Conservation (phyloP, 2,888 invertebrate species). For the Erpobdella octoculata region DNA sequence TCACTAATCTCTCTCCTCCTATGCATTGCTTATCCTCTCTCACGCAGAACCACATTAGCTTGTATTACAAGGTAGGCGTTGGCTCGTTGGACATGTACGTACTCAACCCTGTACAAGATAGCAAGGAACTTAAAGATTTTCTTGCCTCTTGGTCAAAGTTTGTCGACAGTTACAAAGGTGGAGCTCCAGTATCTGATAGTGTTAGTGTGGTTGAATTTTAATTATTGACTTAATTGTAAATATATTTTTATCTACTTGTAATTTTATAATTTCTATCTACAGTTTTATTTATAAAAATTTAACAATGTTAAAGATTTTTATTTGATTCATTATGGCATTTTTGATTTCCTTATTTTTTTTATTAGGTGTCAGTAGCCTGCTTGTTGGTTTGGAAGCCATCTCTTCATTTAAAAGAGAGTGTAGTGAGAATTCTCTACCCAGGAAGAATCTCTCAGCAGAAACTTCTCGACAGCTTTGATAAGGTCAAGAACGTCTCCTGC, state of each 20-base stretch:
- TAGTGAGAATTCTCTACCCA: conserved; percentile 22
- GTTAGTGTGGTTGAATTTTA: not conserved
- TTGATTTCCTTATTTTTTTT: too few relatives aligned
- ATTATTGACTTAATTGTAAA: not conserved
- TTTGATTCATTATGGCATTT: not conserved
- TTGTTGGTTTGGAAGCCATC: conserved; percentile 29
- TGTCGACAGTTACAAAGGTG: conserved; percentile 27
- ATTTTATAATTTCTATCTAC: not conserved
- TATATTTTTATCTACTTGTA: not conserved
- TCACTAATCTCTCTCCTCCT: conserved; percentile 22
- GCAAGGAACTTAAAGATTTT: conserved; percentile 27
- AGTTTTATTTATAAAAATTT: not conserved
- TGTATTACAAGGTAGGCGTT: conserved; percentile 30
- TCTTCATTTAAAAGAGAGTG: conserved; percentile 7
- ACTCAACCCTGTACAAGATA: conserved; percentile 18
- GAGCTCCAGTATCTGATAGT: conserved; percentile 7
- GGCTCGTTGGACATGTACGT: conserved; percentile 28
- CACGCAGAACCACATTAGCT: conserved; percentile 2
- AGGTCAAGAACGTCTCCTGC: conserved; percentile 20
- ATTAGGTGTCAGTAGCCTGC: conserved; percentile 18
- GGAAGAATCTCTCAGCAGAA: conserved; percentile 18
- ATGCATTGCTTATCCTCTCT: not conserved
- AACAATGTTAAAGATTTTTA: not conserved
- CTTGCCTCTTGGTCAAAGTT: conserved; percentile 21
- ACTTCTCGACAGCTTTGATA: conserved; percentile 25